Evolutionary conservation across 1,140 invertebrate genomes (phyloP).

Genomic region (Calliopsis andreniformis): DNA sequence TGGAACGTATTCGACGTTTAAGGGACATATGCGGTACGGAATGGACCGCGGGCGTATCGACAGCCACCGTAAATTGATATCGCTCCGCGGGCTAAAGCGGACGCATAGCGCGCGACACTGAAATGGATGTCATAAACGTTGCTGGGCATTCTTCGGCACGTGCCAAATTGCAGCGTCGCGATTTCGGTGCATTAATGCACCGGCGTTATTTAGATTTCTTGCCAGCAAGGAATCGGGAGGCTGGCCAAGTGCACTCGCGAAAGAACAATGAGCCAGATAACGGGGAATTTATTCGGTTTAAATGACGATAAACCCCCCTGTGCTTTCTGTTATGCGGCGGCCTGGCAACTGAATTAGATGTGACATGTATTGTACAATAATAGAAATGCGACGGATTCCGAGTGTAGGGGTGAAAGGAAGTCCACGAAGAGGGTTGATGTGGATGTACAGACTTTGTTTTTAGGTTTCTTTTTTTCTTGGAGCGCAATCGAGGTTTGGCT

Average conservation of each 20-base stretch:
- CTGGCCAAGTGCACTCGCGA: neutral
- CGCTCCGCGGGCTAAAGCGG: slow-evolving; percentile 13
- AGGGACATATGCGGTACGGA: neutral
- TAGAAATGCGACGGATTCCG: neutral
- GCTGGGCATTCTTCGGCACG: slow-evolving; percentile 25
- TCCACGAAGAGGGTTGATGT: too few species aligned
- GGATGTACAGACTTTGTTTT: too few species aligned
- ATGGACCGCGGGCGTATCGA: slow-evolving; percentile 3
- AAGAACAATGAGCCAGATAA: neutral
- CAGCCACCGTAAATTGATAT: slow-evolving; percentile 42
- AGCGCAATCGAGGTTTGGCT: too few species aligned
- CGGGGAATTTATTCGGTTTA: slow-evolving; percentile 7
- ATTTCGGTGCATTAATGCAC: slow-evolving; percentile 32
- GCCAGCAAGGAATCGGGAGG: slow-evolving; percentile 1
- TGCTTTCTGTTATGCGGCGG: neutral
- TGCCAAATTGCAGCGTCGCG: slow-evolving; percentile 55
- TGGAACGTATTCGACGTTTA: slow-evolving; percentile 20
- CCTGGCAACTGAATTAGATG: neutral
- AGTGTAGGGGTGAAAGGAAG: neutral
- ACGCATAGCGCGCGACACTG: slow-evolving; percentile 24
- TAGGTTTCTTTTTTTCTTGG: too few species aligned
- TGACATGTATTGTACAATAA: neutral
- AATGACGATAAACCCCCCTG: neutral
- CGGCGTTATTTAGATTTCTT: slow-evolving; percentile 40
- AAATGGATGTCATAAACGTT: slow-evolving; percentile 48